Conservation (phyloP, 2,888 invertebrate species). For the Syrphus vitripennis region DNA sequence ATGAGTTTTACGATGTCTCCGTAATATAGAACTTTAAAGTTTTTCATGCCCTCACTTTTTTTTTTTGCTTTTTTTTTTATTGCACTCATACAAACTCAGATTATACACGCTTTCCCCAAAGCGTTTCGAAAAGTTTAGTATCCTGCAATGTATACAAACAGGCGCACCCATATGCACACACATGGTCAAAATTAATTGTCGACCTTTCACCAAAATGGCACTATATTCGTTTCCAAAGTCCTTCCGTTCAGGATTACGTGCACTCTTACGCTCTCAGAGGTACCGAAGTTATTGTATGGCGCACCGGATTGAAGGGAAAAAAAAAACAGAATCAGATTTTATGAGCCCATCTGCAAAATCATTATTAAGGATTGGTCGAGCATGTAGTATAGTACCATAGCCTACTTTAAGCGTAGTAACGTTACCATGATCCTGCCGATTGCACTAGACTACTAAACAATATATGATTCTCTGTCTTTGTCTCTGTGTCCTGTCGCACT, state of each 20-base stretch:
- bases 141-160: slow-evolving; percentile 27
- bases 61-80: background rate
- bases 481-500: background rate
- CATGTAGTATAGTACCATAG: background rate
- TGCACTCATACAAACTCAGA: background rate
- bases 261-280: slow-evolving; percentile 6
- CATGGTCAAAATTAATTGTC: slow-evolving; percentile 62
- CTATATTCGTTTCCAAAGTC: slow-evolving; percentile 20
- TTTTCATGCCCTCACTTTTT: background rate
- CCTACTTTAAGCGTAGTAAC: background rate
- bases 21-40: slow-evolving; percentile 46
- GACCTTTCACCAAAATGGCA: slow-evolving; percentile 61
- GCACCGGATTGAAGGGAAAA: background rate
- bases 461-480: slow-evolving; percentile 33
- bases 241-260: slow-evolving; percentile 40
- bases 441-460: slow-evolving; percentile 29
- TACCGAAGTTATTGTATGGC: background rate
- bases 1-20: slow-evolving; percentile 56
- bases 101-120: background rate
- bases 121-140: slow-evolving; percentile 56
- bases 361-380: slow-evolving; percentile 53
- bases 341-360: slow-evolving; percentile 61
- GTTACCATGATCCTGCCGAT: slow-evolving; percentile 25
- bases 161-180: background rate
- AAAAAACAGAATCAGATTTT: slow-evolving; percentile 16